A percentile compares a stretch with the other conserved stretches of the same genome.
Evolutionary conservation across 2,797 vertebrate genomes (phyloP).

Genomic region (Manis pentadactyla): DNA sequence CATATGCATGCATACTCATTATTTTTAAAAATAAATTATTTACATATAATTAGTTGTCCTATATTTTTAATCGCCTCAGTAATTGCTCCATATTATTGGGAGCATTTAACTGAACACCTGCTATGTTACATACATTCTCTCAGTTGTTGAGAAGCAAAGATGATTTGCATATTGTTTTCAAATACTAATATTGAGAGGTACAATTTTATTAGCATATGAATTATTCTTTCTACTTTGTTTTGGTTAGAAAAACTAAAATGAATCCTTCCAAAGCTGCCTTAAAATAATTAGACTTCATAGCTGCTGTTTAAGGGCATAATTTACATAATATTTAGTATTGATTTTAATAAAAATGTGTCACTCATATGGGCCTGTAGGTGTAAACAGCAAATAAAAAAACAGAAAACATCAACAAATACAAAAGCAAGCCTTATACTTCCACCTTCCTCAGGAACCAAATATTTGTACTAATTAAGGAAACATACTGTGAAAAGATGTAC

Average conservation of each 20-base stretch:
- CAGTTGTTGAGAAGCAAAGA: background rate
- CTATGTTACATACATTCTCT: background rate
- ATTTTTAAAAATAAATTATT: background rate
- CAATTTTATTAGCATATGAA: background rate
- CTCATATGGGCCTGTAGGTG: constrained; percentile 40
- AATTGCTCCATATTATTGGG: background rate
- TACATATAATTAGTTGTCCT: background rate
- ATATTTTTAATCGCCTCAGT: background rate
- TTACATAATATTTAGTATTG: constrained; percentile 70
- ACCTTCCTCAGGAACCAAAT: constrained; percentile 54
- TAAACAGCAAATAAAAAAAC: constrained; percentile 38
- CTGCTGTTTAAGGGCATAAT: constrained; percentile 59
- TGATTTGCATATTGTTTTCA: constrained; percentile 14
- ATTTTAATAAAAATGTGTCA: constrained; percentile 76
- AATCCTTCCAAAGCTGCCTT: constrained; percentile 49
- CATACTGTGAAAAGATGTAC: constrained; percentile 4
- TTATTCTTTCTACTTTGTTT: constrained; percentile 58
- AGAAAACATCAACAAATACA: constrained; percentile 62
- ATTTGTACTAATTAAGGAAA: constrained; percentile 73
- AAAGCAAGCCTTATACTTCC: constrained; percentile 14
- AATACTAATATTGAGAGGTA: background rate
- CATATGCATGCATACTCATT: background rate
- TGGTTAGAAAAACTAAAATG: constrained; percentile 51
- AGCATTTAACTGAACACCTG: background rate
- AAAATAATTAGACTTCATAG: constrained; percentile 63